Conservation (phyloP, 2,888 invertebrate species). For the Amiota mariae region DNA sequence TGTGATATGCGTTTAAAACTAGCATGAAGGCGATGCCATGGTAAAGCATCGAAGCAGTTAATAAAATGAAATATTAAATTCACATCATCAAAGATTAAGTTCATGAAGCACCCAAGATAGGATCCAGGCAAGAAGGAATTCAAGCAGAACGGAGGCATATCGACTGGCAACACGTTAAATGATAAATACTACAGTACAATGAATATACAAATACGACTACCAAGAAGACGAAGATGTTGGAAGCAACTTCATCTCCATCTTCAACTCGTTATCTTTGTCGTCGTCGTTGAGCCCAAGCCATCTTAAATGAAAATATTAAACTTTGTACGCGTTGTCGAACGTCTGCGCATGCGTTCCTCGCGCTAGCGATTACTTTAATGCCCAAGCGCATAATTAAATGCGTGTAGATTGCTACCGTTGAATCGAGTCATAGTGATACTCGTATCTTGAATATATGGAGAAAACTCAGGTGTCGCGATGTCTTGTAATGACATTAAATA, state of each 20-base stretch:
- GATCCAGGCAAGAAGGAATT: slow-evolving; percentile 37
- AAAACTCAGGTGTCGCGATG: slow-evolving; percentile 38
- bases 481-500: slow-evolving; percentile 66
- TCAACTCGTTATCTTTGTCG: not conserved
- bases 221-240: not conserved
- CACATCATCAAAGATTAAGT: slow-evolving; percentile 54
- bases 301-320: slow-evolving; percentile 24
- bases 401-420: slow-evolving; percentile 48
- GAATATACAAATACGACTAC: slow-evolving; percentile 45
- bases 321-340: slow-evolving; percentile 2
- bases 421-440: not conserved
- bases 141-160: slow-evolving; percentile 38
- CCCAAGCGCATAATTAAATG: slow-evolving; percentile 62
- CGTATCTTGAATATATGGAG: slow-evolving; percentile 18
- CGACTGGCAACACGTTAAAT: slow-evolving; percentile 19
- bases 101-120: slow-evolving; percentile 30
- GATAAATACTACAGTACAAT: slow-evolving; percentile 50
- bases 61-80: slow-evolving; percentile 66
- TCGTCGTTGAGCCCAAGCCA: not conserved
- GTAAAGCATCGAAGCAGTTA: slow-evolving; percentile 53
- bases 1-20: slow-evolving; percentile 8
- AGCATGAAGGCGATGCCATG: slow-evolving; percentile 31
- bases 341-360: slow-evolving; percentile 48
- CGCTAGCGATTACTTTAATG: slow-evolving; percentile 58
- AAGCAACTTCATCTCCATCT: too few relatives aligned